Base-by-base conservation (phyloP, 92 coral and sea anemone species). In the Zoanthus sociatus region DNA sequence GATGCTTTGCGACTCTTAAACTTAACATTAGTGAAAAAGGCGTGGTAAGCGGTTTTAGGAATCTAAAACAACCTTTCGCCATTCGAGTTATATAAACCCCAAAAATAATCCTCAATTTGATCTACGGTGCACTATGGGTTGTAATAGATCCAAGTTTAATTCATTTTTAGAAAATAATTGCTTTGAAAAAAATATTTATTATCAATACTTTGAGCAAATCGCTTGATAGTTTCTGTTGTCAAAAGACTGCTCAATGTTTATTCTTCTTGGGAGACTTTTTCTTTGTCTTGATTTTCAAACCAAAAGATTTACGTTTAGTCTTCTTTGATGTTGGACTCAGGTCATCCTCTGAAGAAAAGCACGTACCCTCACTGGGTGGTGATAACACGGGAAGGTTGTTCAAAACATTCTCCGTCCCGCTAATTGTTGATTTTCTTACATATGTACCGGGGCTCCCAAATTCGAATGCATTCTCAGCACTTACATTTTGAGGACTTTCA, bases 391-490 rank as follows among this genome's bases (percentile, higher is more conserved):
- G 85, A 15, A 81, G 73, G 15, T 81, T 74, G 45, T 66, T 81
- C 55, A 81, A 66, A 14, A 81, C 60, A 5, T 48, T 18, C 75
- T 67, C 85, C 9, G 63, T 67, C 15, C 60, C 85, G 18, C 30
- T 30, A 13, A 81, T 26, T 21, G 85, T 81, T 20, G 85, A 66
- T 50, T 81, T 81, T 73, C 61, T 64, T 4, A 81, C 76, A 47
- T 81, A 81, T 3, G 85, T 81, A 21, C 85, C 85, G n/a, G 85
- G 85, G 73, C 61, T 81, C 76, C 75, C 85, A 81, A 81, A 81
- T 44, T 81, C 85, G 58, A 81, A 81, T 32, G 85, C 85, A 68
- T 81, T 81, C 75, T 81, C 85, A 47, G 85, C 85, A 81, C 85
- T 81, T 16, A 47, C 63, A 60, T 81, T 67, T 13, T 46, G 85